These are phyloP conservation scores for Campoletis sonorensis DNA, from an alignment of 1,140 invertebrate species.

Conservation along the genomic window DNA sequence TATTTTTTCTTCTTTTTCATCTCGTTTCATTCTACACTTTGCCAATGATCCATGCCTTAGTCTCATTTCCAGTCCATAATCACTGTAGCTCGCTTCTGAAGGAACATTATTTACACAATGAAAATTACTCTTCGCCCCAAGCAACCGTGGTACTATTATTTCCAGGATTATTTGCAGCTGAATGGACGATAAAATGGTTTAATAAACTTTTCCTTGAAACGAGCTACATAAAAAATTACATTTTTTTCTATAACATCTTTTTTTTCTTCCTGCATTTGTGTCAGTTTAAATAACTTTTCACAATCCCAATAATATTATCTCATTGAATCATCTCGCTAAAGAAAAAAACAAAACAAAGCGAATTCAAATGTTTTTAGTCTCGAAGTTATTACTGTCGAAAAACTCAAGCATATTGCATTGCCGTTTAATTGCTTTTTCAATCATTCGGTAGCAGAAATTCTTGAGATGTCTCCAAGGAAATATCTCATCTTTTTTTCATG, in stretches of 20 bases:
- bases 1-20: neutral
- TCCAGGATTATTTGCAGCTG: neutral
- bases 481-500: neutral
- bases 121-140: neutral
- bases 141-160: neutral
- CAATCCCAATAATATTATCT: too few relatives aligned
- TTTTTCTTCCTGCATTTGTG: too few relatives aligned
- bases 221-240: neutral
- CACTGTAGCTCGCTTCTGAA: neutral
- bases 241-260: neutral
- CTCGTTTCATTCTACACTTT: neutral
- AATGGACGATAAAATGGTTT: neutral
- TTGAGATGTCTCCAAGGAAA: neutral
- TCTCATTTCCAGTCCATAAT: conserved; percentile 31
- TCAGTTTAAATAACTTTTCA: too few relatives aligned
- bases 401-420: too few relatives aligned
- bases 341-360: too few relatives aligned
- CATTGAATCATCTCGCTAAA: too few relatives aligned
- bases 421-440: too few relatives aligned
- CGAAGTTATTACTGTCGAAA: too few relatives aligned
- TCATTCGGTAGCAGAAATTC: too few relatives aligned
- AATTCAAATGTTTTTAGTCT: too few relatives aligned
- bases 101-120: neutral
- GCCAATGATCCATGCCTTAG: neutral
- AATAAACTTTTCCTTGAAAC: neutral